Conservation (phyloP, 2,888 invertebrate species). For the Dichetophora obliterata region DNA sequence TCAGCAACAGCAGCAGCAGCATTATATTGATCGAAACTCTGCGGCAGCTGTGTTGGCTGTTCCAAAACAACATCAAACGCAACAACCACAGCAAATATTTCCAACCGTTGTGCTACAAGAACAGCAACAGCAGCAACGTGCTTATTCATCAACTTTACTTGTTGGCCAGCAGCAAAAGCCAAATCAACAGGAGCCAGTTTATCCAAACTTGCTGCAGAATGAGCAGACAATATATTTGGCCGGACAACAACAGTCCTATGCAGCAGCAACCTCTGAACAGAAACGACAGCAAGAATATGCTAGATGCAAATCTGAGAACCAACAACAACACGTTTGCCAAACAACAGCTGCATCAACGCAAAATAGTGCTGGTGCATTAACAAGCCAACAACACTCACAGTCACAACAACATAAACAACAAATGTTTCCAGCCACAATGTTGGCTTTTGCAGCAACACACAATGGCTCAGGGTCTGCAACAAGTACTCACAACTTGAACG, state of each 20-base stretch:
- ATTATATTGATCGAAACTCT: conserved; percentile 29
- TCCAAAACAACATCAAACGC: conserved; percentile 58
- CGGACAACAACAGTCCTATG: conserved; percentile 15
- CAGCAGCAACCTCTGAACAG: not conserved
- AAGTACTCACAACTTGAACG: conserved; percentile 60
- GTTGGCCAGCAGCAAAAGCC: not conserved
- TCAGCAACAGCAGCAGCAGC: conserved; percentile 48
- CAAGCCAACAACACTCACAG: conserved; percentile 40
- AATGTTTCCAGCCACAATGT: conserved; percentile 46
- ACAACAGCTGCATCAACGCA: conserved; percentile 33
- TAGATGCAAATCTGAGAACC: conserved; percentile 40
- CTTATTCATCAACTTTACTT: conserved; percentile 34
- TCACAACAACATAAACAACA: conserved; percentile 49
- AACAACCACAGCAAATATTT: conserved; percentile 47
- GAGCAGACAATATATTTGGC: conserved; percentile 24
- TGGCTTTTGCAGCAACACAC: conserved; percentile 48
- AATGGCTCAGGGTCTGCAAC: conserved; percentile 53
- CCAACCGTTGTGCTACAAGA: conserved; percentile 44
- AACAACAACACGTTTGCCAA: conserved; percentile 36
- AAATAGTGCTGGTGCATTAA: conserved; percentile 25
- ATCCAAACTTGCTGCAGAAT: conserved; percentile 1
- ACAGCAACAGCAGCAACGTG: conserved; percentile 43
- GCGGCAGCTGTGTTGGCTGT: conserved; percentile 25
- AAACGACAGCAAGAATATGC: conserved; percentile 12
- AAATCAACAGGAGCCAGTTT: conserved; percentile 9